phyloP scores from a whole-genome alignment of 2,113 vertebrate genomes.

The Asarcornis scutulata region DNA sequence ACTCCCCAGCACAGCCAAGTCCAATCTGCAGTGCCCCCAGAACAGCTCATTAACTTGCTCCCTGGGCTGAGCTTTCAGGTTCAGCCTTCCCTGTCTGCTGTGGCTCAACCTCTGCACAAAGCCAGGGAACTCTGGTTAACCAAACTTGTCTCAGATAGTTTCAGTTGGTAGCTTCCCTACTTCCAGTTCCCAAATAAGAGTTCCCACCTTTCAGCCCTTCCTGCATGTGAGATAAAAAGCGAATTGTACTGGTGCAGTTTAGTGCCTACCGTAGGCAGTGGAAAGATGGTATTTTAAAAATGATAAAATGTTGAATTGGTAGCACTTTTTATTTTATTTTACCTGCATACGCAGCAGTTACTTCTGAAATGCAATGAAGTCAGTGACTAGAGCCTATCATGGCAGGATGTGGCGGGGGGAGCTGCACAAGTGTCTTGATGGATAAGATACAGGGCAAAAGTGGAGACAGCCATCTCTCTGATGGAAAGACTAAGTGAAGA shows the following conservation, averaged over 20 bases:
- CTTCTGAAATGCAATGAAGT: not conserved
- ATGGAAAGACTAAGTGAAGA: not conserved
- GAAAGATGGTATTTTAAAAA: not conserved
- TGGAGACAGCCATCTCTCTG: not conserved
- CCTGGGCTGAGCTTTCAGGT: not conserved
- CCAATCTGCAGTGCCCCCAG: not conserved
- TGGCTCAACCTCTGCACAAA: not conserved
- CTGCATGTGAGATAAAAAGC: not conserved
- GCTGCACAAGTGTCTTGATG: not conserved
- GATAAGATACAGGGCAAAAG: not conserved
- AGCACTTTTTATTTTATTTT: not conserved
- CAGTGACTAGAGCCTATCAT: not conserved
- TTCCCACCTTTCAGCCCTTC: not conserved
- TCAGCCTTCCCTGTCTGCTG: not conserved
- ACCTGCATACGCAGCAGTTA: not conserved
- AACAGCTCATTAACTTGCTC: not conserved
- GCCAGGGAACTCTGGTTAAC: not conserved
- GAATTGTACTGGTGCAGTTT: not conserved
- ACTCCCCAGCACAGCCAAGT: not conserved
- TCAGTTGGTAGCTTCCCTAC: not conserved
- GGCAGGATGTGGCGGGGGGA: not conserved
- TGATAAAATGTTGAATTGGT: rapidly evolving
- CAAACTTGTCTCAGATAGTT: not conserved
- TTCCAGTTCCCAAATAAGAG: not conserved
- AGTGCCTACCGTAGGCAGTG: not conserved